Conservation (phyloP, 2,113 vertebrate species). For the Apteryx mantelli region DNA sequence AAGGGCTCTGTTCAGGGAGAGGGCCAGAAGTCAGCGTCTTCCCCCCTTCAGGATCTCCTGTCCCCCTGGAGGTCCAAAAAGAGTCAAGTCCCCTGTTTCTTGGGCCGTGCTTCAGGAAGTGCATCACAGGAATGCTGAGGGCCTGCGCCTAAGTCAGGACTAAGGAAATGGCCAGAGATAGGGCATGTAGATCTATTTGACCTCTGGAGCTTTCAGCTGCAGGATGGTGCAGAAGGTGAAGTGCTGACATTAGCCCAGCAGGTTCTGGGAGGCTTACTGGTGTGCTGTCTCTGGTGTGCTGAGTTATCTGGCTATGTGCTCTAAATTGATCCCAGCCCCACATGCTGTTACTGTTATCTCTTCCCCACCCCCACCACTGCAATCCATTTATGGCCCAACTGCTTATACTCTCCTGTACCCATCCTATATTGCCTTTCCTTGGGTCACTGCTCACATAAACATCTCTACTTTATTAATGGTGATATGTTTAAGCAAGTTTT, state of each 20-base stretch:
- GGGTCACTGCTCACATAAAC: not conserved
- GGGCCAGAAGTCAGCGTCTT: not conserved
- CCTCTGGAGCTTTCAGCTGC: not conserved
- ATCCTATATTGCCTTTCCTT: not conserved
- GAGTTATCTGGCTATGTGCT: not conserved
- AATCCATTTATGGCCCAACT: not conserved
- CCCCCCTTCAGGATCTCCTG: not conserved
- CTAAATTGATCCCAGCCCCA: not conserved
- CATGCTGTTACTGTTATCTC: not conserved
- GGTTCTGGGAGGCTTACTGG: not conserved
- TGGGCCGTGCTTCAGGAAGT: not conserved
- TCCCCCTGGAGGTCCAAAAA: not conserved
- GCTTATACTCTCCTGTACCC: not conserved
- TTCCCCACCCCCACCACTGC: not conserved
- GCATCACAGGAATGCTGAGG: not conserved
- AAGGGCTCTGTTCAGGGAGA: not conserved
- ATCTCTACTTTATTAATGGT: not conserved
- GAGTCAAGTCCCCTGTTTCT: not conserved
- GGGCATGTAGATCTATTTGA: not conserved
- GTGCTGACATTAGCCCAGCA: accelerated
- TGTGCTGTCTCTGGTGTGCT: not conserved
- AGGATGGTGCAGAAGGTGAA: not conserved
- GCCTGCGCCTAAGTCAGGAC: not conserved
- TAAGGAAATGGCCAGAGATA: not conserved
- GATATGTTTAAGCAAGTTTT: not conserved